Evolutionary conservation across 2,797 vertebrate species (phyloP).

Genomic region (Cossypha heuglini): DNA sequence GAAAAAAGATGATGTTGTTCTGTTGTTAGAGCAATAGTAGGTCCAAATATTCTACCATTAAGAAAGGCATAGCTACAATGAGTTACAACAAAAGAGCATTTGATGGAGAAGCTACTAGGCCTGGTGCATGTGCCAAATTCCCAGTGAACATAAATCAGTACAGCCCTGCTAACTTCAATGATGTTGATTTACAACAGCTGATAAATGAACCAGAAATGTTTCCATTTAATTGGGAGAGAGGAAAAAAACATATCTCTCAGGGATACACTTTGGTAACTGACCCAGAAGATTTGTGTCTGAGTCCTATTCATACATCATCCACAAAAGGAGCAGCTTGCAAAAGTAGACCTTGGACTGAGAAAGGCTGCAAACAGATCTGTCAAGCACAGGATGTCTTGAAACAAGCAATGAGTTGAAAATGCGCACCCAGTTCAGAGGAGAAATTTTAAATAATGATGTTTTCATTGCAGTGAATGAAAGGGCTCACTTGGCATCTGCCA

Average conservation of each 20-base stretch:
- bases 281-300: background rate
- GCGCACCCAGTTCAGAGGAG: background rate
- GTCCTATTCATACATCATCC: background rate
- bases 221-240: background rate
- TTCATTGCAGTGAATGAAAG: conserved; percentile 15
- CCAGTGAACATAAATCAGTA: background rate
- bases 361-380: background rate
- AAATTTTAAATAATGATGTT: conserved; percentile 13
- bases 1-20: background rate
- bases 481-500: background rate
- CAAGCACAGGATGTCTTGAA: background rate
- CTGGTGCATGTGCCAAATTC: background rate
- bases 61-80: background rate
- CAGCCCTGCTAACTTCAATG: background rate
- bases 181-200: background rate
- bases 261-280: background rate
- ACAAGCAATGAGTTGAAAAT: background rate
- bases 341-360: background rate
- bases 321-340: background rate
- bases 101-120: background rate
- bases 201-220: conserved; percentile 1
- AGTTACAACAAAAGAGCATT: background rate
- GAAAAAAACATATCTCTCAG: background rate
- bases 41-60: background rate
- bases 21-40: background rate